phyloP scores from a whole-genome alignment of 2,113 vertebrate genomes.

The Butorides virescens region DNA sequence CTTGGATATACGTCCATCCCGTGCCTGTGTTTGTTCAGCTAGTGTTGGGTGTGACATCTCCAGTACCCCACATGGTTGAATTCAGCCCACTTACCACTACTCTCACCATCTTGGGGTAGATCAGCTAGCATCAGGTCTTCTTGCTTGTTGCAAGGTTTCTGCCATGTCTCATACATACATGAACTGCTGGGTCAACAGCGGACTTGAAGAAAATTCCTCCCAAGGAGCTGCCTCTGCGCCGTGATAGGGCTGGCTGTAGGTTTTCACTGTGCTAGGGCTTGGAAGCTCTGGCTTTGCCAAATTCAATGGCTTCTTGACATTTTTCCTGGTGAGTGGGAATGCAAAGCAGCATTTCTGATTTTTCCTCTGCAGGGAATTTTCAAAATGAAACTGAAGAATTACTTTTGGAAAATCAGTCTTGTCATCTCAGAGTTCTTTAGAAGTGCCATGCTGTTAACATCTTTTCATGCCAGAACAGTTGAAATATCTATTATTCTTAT shows the following conservation, averaged over 20 bases:
- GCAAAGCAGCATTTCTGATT: conserved; percentile 24
- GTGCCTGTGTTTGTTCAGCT: not conserved
- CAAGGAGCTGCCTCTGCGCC: not conserved
- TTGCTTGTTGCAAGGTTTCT: not conserved
- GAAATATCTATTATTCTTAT: conserved; percentile 37
- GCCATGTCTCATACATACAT: not conserved
- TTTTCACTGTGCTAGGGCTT: not conserved
- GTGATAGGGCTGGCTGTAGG: not conserved
- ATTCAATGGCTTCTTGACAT: not conserved
- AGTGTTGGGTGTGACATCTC: not conserved
- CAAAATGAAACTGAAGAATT: conserved; percentile 38
- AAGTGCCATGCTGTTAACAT: conserved; percentile 13
- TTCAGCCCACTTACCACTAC: not conserved
- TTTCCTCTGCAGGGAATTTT: conserved; percentile 14
- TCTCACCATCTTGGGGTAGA: not conserved
- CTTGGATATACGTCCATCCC: not conserved
- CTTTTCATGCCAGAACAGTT: conserved; percentile 31
- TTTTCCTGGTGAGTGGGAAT: not conserved
- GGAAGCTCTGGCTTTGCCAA: not conserved
- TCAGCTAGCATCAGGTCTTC: not conserved
- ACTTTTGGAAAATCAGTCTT: conserved; percentile 23
- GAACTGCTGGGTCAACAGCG: not conserved
- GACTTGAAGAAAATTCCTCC: not conserved
- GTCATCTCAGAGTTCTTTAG: conserved; percentile 21
- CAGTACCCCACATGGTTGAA: not conserved